Evolutionary conservation across 2,113 vertebrate genomes (phyloP).

Genomic region (Callospermophilus lateralis): DNA sequence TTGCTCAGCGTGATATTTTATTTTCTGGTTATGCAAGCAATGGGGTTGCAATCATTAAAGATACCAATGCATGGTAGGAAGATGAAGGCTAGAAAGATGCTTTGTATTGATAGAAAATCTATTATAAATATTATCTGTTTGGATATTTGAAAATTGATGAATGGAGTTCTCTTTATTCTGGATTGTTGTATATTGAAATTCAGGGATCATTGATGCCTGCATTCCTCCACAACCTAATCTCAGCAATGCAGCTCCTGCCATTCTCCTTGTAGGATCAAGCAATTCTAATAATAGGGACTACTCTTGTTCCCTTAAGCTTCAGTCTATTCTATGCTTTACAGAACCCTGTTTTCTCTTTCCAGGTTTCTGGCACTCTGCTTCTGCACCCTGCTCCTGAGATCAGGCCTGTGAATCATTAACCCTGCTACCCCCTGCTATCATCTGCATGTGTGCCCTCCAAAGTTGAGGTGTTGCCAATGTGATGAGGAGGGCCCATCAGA

Average conservation of each 20-base stretch:
- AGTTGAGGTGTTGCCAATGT: background rate
- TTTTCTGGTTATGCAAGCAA: background rate
- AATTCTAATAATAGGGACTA: background rate
- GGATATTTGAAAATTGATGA: background rate
- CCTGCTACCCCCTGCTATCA: fast-evolving
- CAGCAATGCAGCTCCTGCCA: background rate
- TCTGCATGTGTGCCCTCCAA: background rate
- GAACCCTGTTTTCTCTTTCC: background rate
- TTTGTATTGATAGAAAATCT: background rate
- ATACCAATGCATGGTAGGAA: background rate
- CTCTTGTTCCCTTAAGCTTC: background rate
- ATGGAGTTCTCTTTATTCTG: background rate
- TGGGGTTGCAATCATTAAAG: background rate
- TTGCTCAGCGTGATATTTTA: background rate
- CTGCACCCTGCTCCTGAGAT: background rate
- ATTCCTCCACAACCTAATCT: background rate
- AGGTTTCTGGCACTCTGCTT: background rate
- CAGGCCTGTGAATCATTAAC: background rate
- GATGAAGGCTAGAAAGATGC: background rate
- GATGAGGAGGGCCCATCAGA: background rate
- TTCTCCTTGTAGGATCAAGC: background rate
- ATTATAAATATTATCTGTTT: background rate
- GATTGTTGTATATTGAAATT: background rate
- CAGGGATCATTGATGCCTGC: background rate
- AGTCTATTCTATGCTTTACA: background rate